Base-by-base conservation (phyloP, 2,113 vertebrate genomes). In the Protomyctophum bolini region DNA sequence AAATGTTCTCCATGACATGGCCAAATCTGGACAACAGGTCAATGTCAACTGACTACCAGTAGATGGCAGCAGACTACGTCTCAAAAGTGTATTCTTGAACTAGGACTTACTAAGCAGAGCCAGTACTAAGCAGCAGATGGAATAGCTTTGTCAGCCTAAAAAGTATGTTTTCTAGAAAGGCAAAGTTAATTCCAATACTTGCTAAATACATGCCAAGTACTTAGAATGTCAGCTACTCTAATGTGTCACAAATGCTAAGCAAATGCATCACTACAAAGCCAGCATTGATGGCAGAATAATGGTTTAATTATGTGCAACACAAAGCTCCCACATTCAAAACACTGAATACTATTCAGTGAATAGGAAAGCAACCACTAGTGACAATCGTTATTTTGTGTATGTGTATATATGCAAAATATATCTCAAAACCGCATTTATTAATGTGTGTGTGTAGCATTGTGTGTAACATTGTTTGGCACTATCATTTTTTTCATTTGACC, bases 41-140 rank as follows among this genome's bases (percentile, higher is more conserved):
- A 76, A 57, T 60, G 41, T 49, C 54, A 59, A 0, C 47, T 51
- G 8, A 9, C 2, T 2, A 48, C 88, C 91, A 90, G 81, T 8
- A 90, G 92, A 84, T 87, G 89, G 88, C 89, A 83, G 87, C 87
- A 92, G 8, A 66, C 10, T 11, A 29, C 62, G 51, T 15, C 1
- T 29, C 48, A 28, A 50, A 10, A 51, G 11, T 6, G 12, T 62
- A 28, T 10, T 28, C 10, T 51, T 9, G 8, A 1, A 3, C 33
- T 54, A 5, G 47, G 29, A 21, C 1, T 63, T 72, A 0, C 48
- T 66, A 33, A n/a, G 6, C 33, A 33, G 28, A 10, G 4, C 61
- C 14, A 41, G 7, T 59, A 52, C 45, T 29, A 54, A 67, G 15
- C 46, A 41, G 28, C 21, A 50, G 7, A 29, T 61, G 55, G 6